Evolutionary conservation across 2,797 vertebrate species (phyloP), one percentile per base, ranked within the genome.

Genomic region (Arctocebus calabarensis): DNA sequence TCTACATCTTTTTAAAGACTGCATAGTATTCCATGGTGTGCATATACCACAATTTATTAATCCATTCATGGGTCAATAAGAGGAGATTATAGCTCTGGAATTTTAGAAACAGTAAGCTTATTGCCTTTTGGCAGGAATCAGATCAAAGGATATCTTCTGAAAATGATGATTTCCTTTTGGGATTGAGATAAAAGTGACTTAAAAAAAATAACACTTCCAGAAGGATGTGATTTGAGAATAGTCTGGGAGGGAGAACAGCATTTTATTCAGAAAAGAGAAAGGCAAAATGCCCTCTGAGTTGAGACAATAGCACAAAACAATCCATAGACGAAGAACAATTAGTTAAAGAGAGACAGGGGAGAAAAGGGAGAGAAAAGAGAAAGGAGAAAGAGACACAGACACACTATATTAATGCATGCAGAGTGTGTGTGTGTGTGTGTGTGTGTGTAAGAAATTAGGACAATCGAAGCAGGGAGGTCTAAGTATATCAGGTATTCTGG

Each of bases 101-200:
- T 37, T 93, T 96, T 92, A 37, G 57, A 89, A 95, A 81, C 59
- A 92, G 29, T 90, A 88, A 78, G 5, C 20, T 79, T 91, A 64
- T 79, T 88, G 74, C 62, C 57, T 93, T 89, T 91, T 89, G 90
- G 77, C 61, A 91, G 55, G 48, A 93, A 84, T 89, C 45, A 87
- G 66, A 84, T 79, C 91, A 91, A 94, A 93, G 85, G 70, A 27
- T 85, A 79, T 92, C 57, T 93, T 43, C 20, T 87, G 27, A 96
- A 37, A 94, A 94, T 77, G 45, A 86, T 81, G 64, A 23, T 45
- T 94, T 97, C 91, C 59, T 96, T 90, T 92, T 23, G 83, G 45
- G n/a, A 55, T 43, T n/a, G 32, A 74, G 70, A 61, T 61, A 84
- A 34, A 96, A 45, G 20, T 83, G 62, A 90, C 57, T 91, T 85